phyloP scores from a whole-genome alignment of 2,888 invertebrate species.

The Cheilosia vernalis region DNA sequence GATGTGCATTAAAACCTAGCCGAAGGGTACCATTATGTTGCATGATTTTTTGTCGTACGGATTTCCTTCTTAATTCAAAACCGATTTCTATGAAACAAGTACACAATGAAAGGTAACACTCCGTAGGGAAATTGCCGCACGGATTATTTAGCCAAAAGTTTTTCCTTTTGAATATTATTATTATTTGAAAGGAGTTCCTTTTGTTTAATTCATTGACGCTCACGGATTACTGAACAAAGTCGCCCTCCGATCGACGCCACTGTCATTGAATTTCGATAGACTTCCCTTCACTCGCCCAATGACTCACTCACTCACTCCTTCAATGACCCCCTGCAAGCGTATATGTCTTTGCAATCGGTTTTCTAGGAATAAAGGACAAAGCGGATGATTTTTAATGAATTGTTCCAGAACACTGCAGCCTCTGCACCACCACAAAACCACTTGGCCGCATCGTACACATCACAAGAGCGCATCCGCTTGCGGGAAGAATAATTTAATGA shows the following conservation, averaged over 20 bases:
- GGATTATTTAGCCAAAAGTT: no score
- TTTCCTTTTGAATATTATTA: no score
- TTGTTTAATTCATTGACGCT: no score
- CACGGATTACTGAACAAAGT: no score
- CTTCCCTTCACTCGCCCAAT: background rate
- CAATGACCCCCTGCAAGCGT: background rate
- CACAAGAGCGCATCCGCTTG: conserved; percentile 43
- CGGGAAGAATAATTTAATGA: conserved; percentile 70
- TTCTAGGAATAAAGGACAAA: conserved; percentile 66
- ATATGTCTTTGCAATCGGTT: conserved; percentile 39
- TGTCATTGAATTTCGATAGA: background rate
- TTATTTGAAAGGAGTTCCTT: no score
- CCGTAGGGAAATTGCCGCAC: no score
- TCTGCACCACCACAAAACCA: background rate
- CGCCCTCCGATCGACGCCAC: background rate
- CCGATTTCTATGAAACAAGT: no score
- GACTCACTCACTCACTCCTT: conserved; percentile 21
- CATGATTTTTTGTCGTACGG: no score
- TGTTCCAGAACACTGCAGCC: conserved; percentile 45
- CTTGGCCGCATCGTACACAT: background rate
- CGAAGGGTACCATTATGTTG: no score
- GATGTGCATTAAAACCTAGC: no score
- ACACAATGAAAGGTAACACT: no score
- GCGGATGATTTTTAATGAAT: conserved; percentile 63
- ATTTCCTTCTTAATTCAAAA: no score